Evolutionary conservation across 23 tunicate species (phyloP).

Genomic region (Styela plicata): DNA sequence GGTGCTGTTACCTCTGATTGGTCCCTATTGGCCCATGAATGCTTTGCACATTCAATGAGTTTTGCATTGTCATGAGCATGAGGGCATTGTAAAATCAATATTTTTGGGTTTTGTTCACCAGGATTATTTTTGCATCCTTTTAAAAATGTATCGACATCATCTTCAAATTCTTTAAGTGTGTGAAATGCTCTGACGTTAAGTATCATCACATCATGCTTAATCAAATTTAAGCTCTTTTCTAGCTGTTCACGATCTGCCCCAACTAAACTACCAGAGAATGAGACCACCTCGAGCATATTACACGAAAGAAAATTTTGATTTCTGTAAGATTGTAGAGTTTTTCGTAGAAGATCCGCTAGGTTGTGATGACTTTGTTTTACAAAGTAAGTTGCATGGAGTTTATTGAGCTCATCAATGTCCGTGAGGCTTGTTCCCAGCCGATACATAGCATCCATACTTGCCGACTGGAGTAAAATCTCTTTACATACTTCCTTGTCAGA

Average conservation of each 20-base stretch:
- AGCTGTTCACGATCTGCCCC: constrained; percentile 36
- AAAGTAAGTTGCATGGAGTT: constrained; percentile 29
- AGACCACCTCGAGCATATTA: constrained; percentile 34
- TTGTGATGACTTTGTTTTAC: constrained; percentile 47
- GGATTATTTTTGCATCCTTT: background rate
- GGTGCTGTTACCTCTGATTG: background rate
- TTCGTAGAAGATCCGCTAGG: constrained; percentile 2
- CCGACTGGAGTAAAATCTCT: constrained; percentile 44
- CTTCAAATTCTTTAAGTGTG: constrained; percentile 38
- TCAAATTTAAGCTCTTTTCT: constrained; percentile 30
- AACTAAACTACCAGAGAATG: constrained; percentile 47
- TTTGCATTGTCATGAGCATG: constrained; percentile 45
- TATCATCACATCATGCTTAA: constrained; percentile 31
- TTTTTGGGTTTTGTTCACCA: background rate
- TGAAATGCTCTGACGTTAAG: constrained; percentile 53
- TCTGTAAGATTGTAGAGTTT: background rate
- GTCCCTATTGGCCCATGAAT: constrained; percentile 30
- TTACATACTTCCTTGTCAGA: background rate
- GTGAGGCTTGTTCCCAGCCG: constrained; percentile 35
- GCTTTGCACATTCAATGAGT: constrained; percentile 73
- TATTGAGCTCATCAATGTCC: constrained; percentile 28
- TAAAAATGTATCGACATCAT: constrained; percentile 37
- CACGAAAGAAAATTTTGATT: background rate
- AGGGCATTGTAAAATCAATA: constrained; percentile 69
- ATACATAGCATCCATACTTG: constrained; percentile 58